A percentile compares a stretch with the other conserved stretches of the same genome.
These are phyloP conservation scores for Trichogramma pretiosum DNA, from an alignment of 1,140 invertebrate species.

Conservation along the genomic window DNA sequence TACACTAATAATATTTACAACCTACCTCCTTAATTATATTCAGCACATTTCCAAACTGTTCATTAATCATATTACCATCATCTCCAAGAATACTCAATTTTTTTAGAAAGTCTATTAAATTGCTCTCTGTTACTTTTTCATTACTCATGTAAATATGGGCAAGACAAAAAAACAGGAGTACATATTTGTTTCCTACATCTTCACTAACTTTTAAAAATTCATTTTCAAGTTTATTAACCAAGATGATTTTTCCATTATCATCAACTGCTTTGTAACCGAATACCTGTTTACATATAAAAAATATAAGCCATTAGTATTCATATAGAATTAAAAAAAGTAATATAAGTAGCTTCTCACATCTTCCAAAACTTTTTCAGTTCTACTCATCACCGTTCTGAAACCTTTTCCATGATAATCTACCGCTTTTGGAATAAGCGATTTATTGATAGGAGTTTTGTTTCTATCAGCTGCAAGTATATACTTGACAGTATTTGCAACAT, in stretches of 20 bases:
- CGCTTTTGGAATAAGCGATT: constrained; percentile 23
- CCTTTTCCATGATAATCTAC: constrained; percentile 17
- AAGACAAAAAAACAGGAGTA: constrained; percentile 29
- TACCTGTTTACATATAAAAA: constrained; percentile 21
- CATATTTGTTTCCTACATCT: constrained; percentile 9
- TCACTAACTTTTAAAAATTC: constrained; percentile 18
- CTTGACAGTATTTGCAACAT: constrained; percentile 15
- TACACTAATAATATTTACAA: constrained; percentile 21
- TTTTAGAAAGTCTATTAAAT: constrained; percentile 24
- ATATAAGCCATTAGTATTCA: neutral
- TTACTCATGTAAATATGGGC: constrained; percentile 33
- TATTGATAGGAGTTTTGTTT: constrained; percentile 21
- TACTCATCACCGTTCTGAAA: constrained; percentile 20
- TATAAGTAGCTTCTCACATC: constrained; percentile 18
- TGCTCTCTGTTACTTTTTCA: constrained; percentile 29
- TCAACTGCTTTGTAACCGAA: constrained; percentile 33
- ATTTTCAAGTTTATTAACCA: constrained; percentile 29
- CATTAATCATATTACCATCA: constrained; percentile 15
- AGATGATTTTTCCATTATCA: constrained; percentile 28
- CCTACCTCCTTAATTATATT: constrained; percentile 18
- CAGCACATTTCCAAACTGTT: constrained; percentile 30
- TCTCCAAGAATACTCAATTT: constrained; percentile 21
- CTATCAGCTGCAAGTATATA: constrained; percentile 25
- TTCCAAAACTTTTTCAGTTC: constrained; percentile 12
- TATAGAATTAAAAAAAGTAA: constrained; percentile 7